Evolutionary conservation across 2,113 vertebrate species (phyloP), one percentile per base, ranked within the genome.

Genomic region (Hippocampus barbouri): DNA sequence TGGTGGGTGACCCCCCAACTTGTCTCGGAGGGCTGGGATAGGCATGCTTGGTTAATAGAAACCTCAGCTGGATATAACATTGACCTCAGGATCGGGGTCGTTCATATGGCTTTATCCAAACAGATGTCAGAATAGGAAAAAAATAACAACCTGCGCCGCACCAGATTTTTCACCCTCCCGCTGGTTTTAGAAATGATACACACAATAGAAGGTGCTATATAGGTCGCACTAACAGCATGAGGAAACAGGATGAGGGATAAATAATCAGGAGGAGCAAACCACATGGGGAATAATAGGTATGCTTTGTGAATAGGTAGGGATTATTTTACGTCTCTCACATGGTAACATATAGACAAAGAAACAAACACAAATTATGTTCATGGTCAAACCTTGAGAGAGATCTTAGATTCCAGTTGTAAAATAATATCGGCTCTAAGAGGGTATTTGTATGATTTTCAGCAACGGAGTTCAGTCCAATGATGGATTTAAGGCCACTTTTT

Each of bases 111-210:
- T 89, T 78, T 80, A 79, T 66, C 66, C 77, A 82, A 81, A 81
- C 73, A 88, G 78, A 81, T 81, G 77, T 79, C 66, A 79, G 70
- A 81, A 83, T 83, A 65, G 63, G 62, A 43, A 65, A 56, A 56
- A 85, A 83, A 77, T 73, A 79, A 76, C 72, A 82, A 74, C 68
- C 73, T 66, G 8, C 21, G 4, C 62, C 20, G n/a, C 38, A 64
- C 18, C 47, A 70, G 47, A 38, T 21, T 45, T 70, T 82, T 59
- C 41, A 0, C 57, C 5, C 57, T 81, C 80, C 83, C 79, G 79
- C 83, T 83, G 83, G 80, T 88, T 81, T 79, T 87, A 77, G 80
- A 79, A 88, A 88, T 83, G 83, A 87, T 87, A 80, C 75, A 81
- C 74, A 69, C 82, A 73, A 74, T 47, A 82, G 79, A 86, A 73